Evolutionary conservation across 2,888 invertebrate species (phyloP), one percentile per base, ranked within the genome.

Genomic region (Cataglyphis albicans): DNA sequence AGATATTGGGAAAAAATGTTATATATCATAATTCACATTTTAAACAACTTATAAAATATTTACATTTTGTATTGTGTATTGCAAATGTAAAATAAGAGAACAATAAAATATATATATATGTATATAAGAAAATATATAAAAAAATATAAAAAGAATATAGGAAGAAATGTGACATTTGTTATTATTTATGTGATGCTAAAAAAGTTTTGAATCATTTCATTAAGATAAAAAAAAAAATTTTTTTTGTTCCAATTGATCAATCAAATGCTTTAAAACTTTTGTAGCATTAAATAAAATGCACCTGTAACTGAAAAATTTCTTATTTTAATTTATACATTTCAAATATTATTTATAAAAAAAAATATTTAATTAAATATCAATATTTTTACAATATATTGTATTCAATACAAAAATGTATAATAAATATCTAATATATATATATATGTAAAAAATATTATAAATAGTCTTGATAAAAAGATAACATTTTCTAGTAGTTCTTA

Each of bases 341-440:
- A 41, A 41, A 21, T 38, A 38, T n/a, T 10, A 68, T 32, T 2
- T 52, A 2, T 67, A 67, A 9, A 48, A 48, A 48, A 61, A 32
- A 63, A 21, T 44, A 74, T 74, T 74, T 74, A 63, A 74, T 61
- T 44, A 48, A 52, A 72, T 73, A 57, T 72, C 6, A 41, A 15
- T 52, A 0, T 25, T 73, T 61, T 61, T 59, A 73, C 7, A 72
- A 18, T 72, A 57, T 25, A 73, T 44, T 61, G 35, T 4, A 12
- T 25, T 35, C 18, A 57, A 1, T 73, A 32, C 2, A 59, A 44
- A 73, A 15, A 9, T 73, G 29, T 41, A 70, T 57, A 32, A 32
- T 21, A 48, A 35, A 44, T n/a, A 41, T 29, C 25, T 29, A 29
- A 29, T 29, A 29, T 29, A 29, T 29, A 25, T 29, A 41, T 65